A percentile compares a stretch with the other conserved stretches of the same genome.
Conservation (phyloP, 2,888 invertebrate genomes). For the Tenthredo distinguenda region DNA sequence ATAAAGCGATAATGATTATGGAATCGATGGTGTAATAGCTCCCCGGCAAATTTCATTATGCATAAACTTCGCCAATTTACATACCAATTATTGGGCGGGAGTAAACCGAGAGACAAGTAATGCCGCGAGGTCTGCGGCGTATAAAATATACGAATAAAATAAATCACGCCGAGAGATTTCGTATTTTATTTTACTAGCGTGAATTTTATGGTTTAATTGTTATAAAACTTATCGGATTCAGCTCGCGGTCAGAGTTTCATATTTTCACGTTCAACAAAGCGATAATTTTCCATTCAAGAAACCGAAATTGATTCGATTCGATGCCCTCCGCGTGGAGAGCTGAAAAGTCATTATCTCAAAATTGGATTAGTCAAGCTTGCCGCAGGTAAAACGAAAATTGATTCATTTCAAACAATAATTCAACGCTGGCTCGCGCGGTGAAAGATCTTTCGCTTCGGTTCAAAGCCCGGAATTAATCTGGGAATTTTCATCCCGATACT, state of each 20-base stretch:
- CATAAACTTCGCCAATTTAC: constrained; percentile 26
- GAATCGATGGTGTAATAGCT: constrained; percentile 29
- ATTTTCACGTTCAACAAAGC: neutral
- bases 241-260: neutral
- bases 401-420: constrained; percentile 14
- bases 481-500: neutral
- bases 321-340: neutral
- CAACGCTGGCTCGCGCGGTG: neutral
- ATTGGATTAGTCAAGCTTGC: constrained; percentile 41
- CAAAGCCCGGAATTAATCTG: neutral
- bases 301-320: constrained; percentile 24
- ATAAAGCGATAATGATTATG: neutral
- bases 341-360: constrained; percentile 16
- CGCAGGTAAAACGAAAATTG: neutral
- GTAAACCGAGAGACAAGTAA: constrained; percentile 13
- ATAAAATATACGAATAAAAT: constrained; percentile 9
- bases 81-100: constrained; percentile 34
- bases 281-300: constrained; percentile 30
- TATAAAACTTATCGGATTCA: neutral
- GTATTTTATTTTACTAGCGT: neutral
- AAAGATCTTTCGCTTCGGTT: neutral
- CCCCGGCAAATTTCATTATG: constrained; percentile 15
- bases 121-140: neutral
- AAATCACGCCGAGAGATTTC: constrained; percentile 2
- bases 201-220: neutral